Evolutionary conservation across 2,797 vertebrate species (phyloP).

Genomic region (Pseudopleuronectes americanus): DNA sequence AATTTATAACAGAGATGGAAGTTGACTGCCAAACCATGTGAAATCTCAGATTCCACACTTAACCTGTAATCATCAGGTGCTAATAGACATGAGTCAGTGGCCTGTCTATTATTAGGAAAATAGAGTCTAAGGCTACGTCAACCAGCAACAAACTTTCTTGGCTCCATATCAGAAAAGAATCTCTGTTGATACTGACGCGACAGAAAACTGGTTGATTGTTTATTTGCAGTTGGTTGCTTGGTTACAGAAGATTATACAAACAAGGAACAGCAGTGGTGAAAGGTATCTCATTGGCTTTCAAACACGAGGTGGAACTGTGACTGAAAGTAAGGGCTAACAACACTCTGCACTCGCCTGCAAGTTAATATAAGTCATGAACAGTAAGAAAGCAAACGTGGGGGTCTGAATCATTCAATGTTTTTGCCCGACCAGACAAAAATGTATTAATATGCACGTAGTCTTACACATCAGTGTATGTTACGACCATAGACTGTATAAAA

Average conservation of each 20-base stretch:
- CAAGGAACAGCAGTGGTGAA: neutral
- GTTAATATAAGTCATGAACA: too few relatives aligned
- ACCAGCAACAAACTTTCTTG: neutral
- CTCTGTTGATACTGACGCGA: neutral
- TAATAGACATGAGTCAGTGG: neutral
- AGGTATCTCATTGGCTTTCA: neutral
- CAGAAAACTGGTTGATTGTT: neutral
- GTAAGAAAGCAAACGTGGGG: too few relatives aligned
- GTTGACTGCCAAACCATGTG: constrained; percentile 31
- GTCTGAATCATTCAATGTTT: too few relatives aligned
- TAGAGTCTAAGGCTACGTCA: neutral
- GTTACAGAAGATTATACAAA: neutral
- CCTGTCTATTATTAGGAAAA: constrained; percentile 20
- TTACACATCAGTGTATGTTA: neutral
- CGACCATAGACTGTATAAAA: too few relatives aligned
- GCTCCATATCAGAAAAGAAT: neutral
- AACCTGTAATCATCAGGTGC: constrained; percentile 24
- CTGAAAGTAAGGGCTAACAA: too few relatives aligned
- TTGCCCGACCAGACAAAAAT: too few relatives aligned
- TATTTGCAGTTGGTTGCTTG: neutral
- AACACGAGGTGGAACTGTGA: too few relatives aligned
- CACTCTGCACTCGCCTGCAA: too few relatives aligned
- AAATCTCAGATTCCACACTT: constrained; percentile 19
- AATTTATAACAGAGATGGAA: constrained; percentile 41
- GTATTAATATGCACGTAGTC: neutral